Base-by-base conservation (phyloP, 1,140 invertebrate species). In the Neelides sp. region DNA sequence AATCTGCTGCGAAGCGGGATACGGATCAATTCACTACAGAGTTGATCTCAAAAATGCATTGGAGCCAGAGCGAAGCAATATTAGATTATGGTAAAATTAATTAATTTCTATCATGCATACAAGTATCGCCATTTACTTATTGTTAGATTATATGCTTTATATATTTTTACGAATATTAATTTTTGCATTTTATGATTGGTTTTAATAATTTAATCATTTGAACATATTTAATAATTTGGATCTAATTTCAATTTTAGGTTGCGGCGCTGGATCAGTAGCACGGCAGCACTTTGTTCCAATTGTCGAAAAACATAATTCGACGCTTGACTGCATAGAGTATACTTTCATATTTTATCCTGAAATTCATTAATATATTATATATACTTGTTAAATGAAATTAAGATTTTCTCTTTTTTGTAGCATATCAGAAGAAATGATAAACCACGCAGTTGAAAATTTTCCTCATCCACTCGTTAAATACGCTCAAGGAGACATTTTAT, bases 11-110 rank as follows among this genome's bases (percentile, higher is more conserved):
- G 7, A 13, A 24, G 3, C 17, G 23, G 7, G 39, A 43, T 37
- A 19, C 23, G 12, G 48, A 42, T 5, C 24, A 50, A 15, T 20
- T 19, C 22, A 15, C 43, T 4, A 23, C 48, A 17, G 5, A 10
- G 15, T 7, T 50, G 3, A 30, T 50, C 17, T 8, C 15, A 7
- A 4, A 15, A 7, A 50, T 50, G 48, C 15, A 10, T 7, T 27
- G 48, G 39, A 13, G 7, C 2, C 15, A 35, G 13, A 30, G 34
- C 22, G 36, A 37, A 42, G 8, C 13, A n/a, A 43, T 50, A 4
- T 39, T 50, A 26, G 48, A 50, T 27, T 50, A 43, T 23, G 48
- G n/a, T n/a, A n/a, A n/a, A n/a, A n/a, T n/a, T n/a, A n/a, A n/a
- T n/a, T n/a, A n/a, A n/a, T n/a, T n/a, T n/a, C n/a, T n/a, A n/a